Evolutionary conservation across 2,888 invertebrate genomes (phyloP).

Genomic region (Drosophila pegasa): DNA sequence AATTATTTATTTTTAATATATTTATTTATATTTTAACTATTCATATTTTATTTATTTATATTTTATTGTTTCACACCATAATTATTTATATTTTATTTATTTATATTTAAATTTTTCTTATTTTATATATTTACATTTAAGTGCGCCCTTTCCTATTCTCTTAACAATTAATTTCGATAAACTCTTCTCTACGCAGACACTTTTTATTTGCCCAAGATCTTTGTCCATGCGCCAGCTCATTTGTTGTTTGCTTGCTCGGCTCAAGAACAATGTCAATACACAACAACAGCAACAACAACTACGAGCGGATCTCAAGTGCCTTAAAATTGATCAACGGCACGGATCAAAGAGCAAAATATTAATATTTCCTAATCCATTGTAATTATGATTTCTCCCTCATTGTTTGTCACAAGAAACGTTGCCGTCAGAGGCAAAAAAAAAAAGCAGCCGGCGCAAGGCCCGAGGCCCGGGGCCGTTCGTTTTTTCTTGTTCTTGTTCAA

Average conservation of each 20-base stretch:
- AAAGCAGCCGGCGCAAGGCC: slow-evolving; percentile 41
- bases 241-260: slow-evolving; percentile 64
- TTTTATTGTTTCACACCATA: no score
- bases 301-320: slow-evolving; percentile 52
- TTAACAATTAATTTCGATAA: background rate
- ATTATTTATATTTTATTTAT: no score
- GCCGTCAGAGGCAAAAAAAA: slow-evolving; percentile 67
- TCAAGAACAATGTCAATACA: slow-evolving; percentile 58
- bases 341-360: slow-evolving; percentile 64
- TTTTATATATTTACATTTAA: no score
- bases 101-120: no score
- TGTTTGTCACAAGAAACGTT: slow-evolving; percentile 72
- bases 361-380: slow-evolving; percentile 79
- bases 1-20: no score
- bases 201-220: slow-evolving; percentile 57
- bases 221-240: slow-evolving; percentile 68
- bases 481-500: slow-evolving; percentile 40
- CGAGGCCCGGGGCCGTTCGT: no score
- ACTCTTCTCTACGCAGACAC: background rate
- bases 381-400: slow-evolving; percentile 73
- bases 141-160: background rate
- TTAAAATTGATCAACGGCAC: slow-evolving; percentile 53
- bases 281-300: slow-evolving; percentile 32
- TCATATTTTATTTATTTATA: no score
- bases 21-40: no score